Percentiles rank a stretch among this genome's conserved stretches.
Evolutionary conservation across 1,140 invertebrate species (phyloP).

Genomic region (Drosophila truncata): DNA sequence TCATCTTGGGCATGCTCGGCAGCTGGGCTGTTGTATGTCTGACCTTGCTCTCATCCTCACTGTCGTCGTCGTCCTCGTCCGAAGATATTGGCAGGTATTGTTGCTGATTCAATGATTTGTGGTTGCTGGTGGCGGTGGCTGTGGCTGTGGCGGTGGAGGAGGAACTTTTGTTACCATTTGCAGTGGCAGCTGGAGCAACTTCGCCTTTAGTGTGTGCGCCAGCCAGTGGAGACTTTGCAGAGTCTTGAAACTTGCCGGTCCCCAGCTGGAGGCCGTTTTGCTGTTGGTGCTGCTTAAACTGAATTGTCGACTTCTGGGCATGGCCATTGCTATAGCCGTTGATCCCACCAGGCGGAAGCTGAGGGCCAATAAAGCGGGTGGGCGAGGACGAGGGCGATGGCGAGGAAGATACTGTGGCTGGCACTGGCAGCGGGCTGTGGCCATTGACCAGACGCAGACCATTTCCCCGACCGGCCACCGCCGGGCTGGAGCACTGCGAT

Average conservation of each 20-base stretch:
- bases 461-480: constrained; percentile 48
- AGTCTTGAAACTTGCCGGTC: constrained; percentile 72
- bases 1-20: constrained; percentile 74
- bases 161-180: constrained; percentile 82
- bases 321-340: constrained; percentile 64
- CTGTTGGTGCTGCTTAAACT: constrained; percentile 60
- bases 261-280: constrained; percentile 65
- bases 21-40: constrained; percentile 69
- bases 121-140: constrained; percentile 26
- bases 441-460: constrained; percentile 66
- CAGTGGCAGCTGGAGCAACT: constrained; percentile 47
- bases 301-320: constrained; percentile 57
- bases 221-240: constrained; percentile 68
- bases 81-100: constrained; percentile 78
- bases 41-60: constrained; percentile 48
- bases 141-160: constrained; percentile 52
- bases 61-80: constrained; percentile 68
- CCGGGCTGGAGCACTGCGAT: constrained; percentile 16
- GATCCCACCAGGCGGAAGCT: constrained; percentile 63
- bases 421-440: constrained; percentile 25
- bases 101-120: constrained; percentile 52
- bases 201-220: constrained; percentile 60
- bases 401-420: constrained; percentile 53
- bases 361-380: constrained; percentile 73
- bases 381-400: constrained; percentile 38